Percentiles rank a stretch among this genome's conserved stretches.
Evolutionary conservation across 1,140 invertebrate genomes (phyloP).

Genomic region (Platorchestia sp.): DNA sequence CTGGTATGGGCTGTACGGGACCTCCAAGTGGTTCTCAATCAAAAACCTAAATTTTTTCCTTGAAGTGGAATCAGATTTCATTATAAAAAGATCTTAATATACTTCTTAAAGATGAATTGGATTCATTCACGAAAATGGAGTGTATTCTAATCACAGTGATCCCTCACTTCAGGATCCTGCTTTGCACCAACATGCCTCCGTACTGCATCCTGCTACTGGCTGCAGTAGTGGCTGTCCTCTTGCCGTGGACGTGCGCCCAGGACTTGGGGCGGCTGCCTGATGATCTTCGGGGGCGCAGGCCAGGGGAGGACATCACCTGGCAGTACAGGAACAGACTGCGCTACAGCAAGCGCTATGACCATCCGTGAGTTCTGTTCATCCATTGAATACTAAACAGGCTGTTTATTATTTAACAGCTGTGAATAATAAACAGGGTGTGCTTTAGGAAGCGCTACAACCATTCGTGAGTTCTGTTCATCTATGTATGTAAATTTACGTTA

Average conservation of each 20-base stretch:
- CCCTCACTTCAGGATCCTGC: neutral
- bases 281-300: conserved; percentile 58
- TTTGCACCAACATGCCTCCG: neutral
- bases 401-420: too few relatives aligned
- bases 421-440: too few relatives aligned
- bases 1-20: too few relatives aligned
- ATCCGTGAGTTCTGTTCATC: conserved; percentile 60
- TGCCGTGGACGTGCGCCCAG: neutral
- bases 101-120: neutral
- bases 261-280: conserved; percentile 58
- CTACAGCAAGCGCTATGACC: conserved; percentile 59
- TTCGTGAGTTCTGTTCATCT: too few relatives aligned
- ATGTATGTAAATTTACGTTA: too few relatives aligned
- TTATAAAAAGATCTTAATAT: neutral
- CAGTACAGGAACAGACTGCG: conserved; percentile 58
- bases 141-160: neutral
- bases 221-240: neutral
- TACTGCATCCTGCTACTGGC: conserved; percentile 4
- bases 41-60: neutral
- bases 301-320: conserved; percentile 60
- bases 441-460: too few relatives aligned
- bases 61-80: neutral
- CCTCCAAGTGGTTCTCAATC: neutral
- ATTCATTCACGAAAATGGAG: neutral
- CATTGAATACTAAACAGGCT: too few relatives aligned